Evolutionary conservation across 2,888 invertebrate species (phyloP).

Genomic region (Drosophila picticornis): DNA sequence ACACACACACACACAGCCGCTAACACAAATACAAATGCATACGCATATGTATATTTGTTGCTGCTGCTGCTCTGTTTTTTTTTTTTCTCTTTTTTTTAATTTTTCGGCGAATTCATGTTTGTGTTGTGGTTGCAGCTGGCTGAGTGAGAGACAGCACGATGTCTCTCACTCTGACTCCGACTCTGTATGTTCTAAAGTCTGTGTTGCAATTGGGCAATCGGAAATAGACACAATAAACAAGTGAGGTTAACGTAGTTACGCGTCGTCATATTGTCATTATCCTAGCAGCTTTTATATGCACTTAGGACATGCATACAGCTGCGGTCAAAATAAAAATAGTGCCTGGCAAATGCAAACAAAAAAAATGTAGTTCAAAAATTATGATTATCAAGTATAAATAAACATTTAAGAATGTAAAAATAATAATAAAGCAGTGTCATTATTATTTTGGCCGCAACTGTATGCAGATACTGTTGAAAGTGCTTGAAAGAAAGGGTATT

Average conservation of each 20-base stretch:
- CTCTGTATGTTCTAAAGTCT: constrained; percentile 39
- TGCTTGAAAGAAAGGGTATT: neutral
- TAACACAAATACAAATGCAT: constrained; percentile 2
- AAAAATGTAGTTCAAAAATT: neutral
- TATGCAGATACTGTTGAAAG: neutral
- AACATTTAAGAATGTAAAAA: neutral
- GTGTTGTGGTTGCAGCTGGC: constrained; percentile 61
- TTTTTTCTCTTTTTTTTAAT: neutral
- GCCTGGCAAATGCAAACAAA: neutral
- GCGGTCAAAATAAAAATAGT: neutral
- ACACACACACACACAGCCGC: neutral
- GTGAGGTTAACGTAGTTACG: constrained; percentile 37
- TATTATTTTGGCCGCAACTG: neutral
- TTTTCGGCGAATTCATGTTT: constrained; percentile 59
- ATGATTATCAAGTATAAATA: neutral
- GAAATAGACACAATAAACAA: constrained; percentile 47
- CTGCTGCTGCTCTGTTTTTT: constrained; percentile 42
- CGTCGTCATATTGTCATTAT: constrained; percentile 5
- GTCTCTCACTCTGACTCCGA: constrained; percentile 26
- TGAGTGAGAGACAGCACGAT: constrained; percentile 32
- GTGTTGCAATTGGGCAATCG: constrained; percentile 19
- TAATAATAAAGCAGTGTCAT: neutral
- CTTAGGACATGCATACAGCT: neutral
- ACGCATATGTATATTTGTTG: constrained; percentile 48
- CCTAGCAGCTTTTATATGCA: constrained; percentile 18